phyloP scores from a whole-genome alignment of 2,113 vertebrate species.

The Perca fluviatilis region DNA sequence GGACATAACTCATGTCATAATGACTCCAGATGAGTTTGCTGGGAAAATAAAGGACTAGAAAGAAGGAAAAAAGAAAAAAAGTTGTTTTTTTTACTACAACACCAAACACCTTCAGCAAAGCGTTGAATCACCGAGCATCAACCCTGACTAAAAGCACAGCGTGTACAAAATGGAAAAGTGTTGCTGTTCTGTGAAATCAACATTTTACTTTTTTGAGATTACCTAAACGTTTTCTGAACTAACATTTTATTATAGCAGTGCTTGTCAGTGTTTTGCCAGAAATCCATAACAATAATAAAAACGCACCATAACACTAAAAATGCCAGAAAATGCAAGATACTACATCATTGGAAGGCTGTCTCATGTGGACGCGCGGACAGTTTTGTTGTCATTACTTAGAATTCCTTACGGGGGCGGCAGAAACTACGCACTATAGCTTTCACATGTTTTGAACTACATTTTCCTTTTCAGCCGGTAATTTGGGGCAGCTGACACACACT shows the following conservation, averaged over 20 bases:
- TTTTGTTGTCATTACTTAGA: too few relatives aligned
- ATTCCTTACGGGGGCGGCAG: too few relatives aligned
- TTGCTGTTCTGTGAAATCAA: too few relatives aligned
- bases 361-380: too few relatives aligned
- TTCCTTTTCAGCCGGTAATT: slow-evolving; percentile 5
- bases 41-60: background rate
- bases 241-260: too few relatives aligned
- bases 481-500: slow-evolving; percentile 19
- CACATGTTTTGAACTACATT: slow-evolving; percentile 9
- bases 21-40: background rate
- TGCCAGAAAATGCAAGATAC: background rate
- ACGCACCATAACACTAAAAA: background rate
- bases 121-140: too few relatives aligned
- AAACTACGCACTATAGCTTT: too few relatives aligned
- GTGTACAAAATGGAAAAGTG: too few relatives aligned
- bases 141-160: too few relatives aligned
- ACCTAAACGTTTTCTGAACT: too few relatives aligned
- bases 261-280: background rate
- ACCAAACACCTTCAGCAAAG: background rate
- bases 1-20: background rate
- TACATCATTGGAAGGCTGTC: too few relatives aligned
- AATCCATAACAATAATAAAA: background rate
- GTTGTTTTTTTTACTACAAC: background rate
- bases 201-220: too few relatives aligned
- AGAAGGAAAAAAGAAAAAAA: background rate